Evolutionary conservation across 2,797 vertebrate genomes (phyloP), one percentile per base, ranked within the genome.

Genomic region (Mergus octosetaceus): DNA sequence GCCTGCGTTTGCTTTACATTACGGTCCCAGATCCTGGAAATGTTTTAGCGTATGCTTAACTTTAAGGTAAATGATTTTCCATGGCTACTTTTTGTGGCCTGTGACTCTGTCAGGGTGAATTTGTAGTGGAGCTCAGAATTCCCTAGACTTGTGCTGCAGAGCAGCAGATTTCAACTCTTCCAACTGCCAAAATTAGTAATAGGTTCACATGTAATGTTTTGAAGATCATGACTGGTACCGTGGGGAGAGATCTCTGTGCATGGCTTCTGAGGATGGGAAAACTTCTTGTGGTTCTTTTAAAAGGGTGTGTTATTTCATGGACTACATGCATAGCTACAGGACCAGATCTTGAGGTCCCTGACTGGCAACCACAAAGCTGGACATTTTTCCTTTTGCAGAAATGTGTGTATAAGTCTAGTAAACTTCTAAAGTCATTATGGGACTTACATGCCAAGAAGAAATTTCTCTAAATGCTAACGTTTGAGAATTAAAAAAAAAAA

Each of bases 1-100:
- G 71, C 43, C 68, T 92, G 60, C 56, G 77, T 72, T 72, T 80
- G 72, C 71, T 94, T 96, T 85, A 28, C 19, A 32, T 69, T 56
- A 39, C 21, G 56, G 38, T 74, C 82, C 49, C 69, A 75, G 51
- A 80, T 87, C 38, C 45, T 92, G 75, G 82, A 83, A 65, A 58
- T 62, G 21, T 70, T 89, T 75, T 57, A 78, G 27, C 20, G 10
- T 3, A 30, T 79, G 62, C 18, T 79, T 85, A 49, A 6, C 36
- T 74, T 71, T 21, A 24, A 69, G 38, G 27, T 32, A 20, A 86
- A 82, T 69, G 17, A 24, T 32, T 58, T 61, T 60, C 87, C 32
- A 24, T 11, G 75, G 75, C 54, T 72, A 24, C 20, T 91, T 32
- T 49, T 72, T 16, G 45, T 89, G 75, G 9, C 34, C 25, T 10